A percentile compares a stretch with the other conserved stretches of the same genome.
These are phyloP conservation scores for Pharmacophagus antenor DNA, from an alignment of 2,888 invertebrate genomes.

Conservation along the genomic window DNA sequence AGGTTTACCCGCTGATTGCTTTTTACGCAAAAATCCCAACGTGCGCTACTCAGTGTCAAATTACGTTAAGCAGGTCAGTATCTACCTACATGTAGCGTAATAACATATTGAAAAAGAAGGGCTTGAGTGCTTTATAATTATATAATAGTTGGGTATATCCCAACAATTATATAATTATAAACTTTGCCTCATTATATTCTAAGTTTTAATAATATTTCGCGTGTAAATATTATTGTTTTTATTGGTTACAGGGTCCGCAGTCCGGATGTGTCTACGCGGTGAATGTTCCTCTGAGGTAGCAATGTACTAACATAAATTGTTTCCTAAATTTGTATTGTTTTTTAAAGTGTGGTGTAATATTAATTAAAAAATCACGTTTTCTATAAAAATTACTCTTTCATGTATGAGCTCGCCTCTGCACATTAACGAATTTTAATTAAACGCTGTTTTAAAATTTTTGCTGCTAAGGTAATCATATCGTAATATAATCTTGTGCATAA, in stretches of 20 bases:
- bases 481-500: too few species aligned
- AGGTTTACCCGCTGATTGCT: conserved; percentile 54
- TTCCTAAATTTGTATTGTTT: neutral
- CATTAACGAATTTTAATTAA: neutral
- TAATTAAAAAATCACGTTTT: neutral
- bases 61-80: conserved; percentile 56
- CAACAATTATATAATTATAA: too few species aligned
- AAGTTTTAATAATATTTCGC: neutral
- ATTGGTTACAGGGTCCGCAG: conserved; percentile 52
- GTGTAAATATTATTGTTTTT: too few species aligned
- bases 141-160: too few species aligned
- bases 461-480: too few species aligned
- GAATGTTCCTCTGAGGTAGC: conserved; percentile 52
- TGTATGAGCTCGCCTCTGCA: neutral
- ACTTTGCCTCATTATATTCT: too few species aligned
- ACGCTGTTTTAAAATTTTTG: too few species aligned
- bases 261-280: conserved; percentile 51
- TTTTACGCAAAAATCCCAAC: conserved; percentile 49
- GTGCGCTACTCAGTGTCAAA: conserved; percentile 60
- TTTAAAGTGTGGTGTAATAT: neutral
- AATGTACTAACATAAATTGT: conserved; percentile 12
- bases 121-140: too few species aligned
- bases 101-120: neutral
- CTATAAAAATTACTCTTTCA: neutral
- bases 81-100: neutral